Conservation (phyloP, 2,888 invertebrate genomes). For the Germaria angustata region DNA sequence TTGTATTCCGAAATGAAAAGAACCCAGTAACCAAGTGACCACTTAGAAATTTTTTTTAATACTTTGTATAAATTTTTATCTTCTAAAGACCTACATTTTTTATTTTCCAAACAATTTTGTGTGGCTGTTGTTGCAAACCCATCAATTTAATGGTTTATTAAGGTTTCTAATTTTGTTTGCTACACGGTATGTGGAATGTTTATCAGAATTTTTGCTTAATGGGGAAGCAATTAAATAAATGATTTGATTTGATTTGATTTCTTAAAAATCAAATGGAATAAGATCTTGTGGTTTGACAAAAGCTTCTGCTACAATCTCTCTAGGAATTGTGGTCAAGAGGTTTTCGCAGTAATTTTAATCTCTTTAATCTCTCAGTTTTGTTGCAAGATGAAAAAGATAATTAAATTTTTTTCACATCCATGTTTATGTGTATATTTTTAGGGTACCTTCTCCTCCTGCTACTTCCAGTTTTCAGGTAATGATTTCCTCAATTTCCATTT, state of each 20-base stretch:
- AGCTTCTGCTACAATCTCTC: too few relatives aligned
- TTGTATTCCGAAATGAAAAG: constrained; percentile 44
- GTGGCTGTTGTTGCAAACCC: background rate
- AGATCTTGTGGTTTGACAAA: background rate
- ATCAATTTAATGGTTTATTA: constrained; percentile 27
- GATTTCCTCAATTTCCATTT: background rate
- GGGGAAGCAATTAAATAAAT: background rate
- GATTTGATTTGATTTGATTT: background rate
- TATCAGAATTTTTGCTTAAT: background rate
- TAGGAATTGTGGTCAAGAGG: too few relatives aligned
- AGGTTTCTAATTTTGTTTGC: constrained; percentile 8
- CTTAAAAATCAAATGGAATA: too few relatives aligned
- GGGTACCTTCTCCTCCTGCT: background rate
- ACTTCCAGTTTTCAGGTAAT: background rate
- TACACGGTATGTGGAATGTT: background rate
- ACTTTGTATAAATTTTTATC: constrained; percentile 15
- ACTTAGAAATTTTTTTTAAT: constrained; percentile 19
- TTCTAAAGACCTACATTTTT: constrained; percentile 53
- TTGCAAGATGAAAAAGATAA: too few relatives aligned
- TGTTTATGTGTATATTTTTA: too few relatives aligned
- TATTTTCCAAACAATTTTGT: background rate
- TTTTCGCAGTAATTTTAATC: too few relatives aligned
- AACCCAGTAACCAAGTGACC: constrained; percentile 66
- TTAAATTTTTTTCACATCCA: too few relatives aligned
- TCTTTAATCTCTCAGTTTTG: too few relatives aligned